phyloP scores from a whole-genome alignment of 2,888 invertebrate genomes.

The Cheilosia vernalis region DNA sequence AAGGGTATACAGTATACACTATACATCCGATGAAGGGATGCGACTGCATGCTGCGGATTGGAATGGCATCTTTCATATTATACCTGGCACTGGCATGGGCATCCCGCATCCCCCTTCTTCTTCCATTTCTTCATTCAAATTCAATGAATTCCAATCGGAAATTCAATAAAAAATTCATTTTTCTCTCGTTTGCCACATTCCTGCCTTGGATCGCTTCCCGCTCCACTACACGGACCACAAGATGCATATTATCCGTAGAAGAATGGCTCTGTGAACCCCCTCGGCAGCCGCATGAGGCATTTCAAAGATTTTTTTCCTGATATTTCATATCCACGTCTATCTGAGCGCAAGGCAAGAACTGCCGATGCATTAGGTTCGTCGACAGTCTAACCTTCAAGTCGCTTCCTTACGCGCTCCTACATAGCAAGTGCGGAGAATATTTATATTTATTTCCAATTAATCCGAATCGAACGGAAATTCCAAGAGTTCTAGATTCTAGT shows the following conservation, averaged over 20 bases:
- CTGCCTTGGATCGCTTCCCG: slow-evolving; percentile 23
- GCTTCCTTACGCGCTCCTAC: background rate
- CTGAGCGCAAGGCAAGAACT: slow-evolving; percentile 11
- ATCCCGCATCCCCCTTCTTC: background rate
- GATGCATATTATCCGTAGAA: slow-evolving; percentile 42
- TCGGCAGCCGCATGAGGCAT: slow-evolving; percentile 25
- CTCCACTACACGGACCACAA: background rate
- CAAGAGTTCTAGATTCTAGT: slow-evolving; percentile 10
- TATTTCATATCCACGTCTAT: slow-evolving; percentile 44
- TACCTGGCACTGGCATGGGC: too few relatives aligned
- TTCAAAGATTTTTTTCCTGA: slow-evolving; percentile 42
- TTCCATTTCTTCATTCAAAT: slow-evolving; percentile 47
- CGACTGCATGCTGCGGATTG: slow-evolving; percentile 30
- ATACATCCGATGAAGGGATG: background rate
- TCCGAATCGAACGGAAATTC: slow-evolving; percentile 44
- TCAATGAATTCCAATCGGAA: slow-evolving; percentile 71
- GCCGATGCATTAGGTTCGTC: slow-evolving; percentile 26
- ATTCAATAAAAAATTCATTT: slow-evolving; percentile 68
- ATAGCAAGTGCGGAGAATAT: background rate
- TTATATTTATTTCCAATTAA: slow-evolving; percentile 60
- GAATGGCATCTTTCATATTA: slow-evolving; percentile 38
- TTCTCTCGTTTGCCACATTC: slow-evolving; percentile 68
- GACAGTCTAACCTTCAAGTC: background rate
- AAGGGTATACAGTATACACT: too few relatives aligned
- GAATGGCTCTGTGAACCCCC: background rate